Conservation (phyloP, 2,888 invertebrate genomes). For the Cephus runcator region DNA sequence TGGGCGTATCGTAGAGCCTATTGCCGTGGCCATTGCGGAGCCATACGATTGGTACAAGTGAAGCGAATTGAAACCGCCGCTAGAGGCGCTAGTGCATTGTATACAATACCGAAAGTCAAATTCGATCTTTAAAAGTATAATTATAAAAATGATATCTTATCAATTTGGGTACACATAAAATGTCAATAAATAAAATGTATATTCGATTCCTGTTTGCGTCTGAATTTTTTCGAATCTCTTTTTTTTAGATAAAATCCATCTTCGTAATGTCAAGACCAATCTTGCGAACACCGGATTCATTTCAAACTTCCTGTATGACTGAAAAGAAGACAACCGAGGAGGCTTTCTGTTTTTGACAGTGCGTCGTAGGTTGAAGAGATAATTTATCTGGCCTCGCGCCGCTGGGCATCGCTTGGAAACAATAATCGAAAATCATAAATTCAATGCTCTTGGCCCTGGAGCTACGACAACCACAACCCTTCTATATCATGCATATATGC, state of each 20-base stretch:
- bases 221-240: neutral
- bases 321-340: neutral
- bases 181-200: neutral
- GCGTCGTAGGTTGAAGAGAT: slow-evolving; percentile 4
- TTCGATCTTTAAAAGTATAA: neutral
- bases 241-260: neutral
- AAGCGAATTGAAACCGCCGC: neutral
- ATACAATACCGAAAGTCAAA: neutral
- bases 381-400: neutral
- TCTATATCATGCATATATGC: neutral
- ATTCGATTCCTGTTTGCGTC: neutral
- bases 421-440: slow-evolving; percentile 7
- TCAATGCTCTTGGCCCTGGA: neutral
- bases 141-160: neutral
- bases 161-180: neutral
- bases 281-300: neutral
- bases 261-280: neutral
- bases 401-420: slow-evolving; percentile 3
- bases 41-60: neutral
- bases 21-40: slow-evolving; percentile 1
- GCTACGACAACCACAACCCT: neutral
- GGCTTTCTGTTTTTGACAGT: neutral
- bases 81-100: neutral
- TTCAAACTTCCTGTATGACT: neutral
- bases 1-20: slow-evolving; percentile 5